Base-by-base conservation (phyloP, 2,888 invertebrate genomes). In the Drosophila niveifrons region DNA sequence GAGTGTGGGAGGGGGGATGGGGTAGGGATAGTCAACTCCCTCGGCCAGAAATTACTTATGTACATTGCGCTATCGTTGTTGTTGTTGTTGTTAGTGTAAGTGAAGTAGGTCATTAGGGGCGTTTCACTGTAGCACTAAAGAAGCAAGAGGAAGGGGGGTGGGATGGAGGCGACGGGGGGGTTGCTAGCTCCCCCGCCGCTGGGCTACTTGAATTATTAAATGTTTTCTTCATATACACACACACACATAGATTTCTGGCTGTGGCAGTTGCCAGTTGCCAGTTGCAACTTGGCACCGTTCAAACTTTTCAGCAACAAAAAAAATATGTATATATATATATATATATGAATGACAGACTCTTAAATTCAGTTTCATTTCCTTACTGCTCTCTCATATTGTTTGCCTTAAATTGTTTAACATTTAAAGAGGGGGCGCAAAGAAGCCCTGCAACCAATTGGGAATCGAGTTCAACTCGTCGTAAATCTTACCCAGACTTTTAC, bases 71-170 rank as follows among this genome's bases (percentile, higher is more conserved):
- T 41, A 10, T 62, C 58, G 34, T 17, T 75, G 66, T 74, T 82
- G 55, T 65, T 65, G 50, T 47, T 67, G 58, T 55, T 64, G 58
- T 13, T 47, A 17, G 23, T 17, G 43, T 43, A 52, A 62, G 55
- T 72, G 78, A 83, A 88, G 88, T 83, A 86, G 83, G 83, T 83
- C 88, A 83, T 88, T 83, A 88, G 86, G 86, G 83, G 86, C 76
- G 66, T 70, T 64, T 59, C 52, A 59, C 44, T 66, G 70, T 62
- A 56, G 39, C 10, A 13, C 39, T 13, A 36, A 10, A 34, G 34
- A 34, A 31, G 34, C 11, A 10, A 11, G 10, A 34, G 3, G 36
- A 2, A 6, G 39, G 7, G n/a, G 0, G 3, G 13, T n/a, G n/a
- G n/a, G n/a, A n/a, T n/a, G n/a, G n/a, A n/a, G n/a, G n/a, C n/a